phyloP scores from a whole-genome alignment of 2,113 vertebrate genomes.

The Psittacula cyanocephala region DNA sequence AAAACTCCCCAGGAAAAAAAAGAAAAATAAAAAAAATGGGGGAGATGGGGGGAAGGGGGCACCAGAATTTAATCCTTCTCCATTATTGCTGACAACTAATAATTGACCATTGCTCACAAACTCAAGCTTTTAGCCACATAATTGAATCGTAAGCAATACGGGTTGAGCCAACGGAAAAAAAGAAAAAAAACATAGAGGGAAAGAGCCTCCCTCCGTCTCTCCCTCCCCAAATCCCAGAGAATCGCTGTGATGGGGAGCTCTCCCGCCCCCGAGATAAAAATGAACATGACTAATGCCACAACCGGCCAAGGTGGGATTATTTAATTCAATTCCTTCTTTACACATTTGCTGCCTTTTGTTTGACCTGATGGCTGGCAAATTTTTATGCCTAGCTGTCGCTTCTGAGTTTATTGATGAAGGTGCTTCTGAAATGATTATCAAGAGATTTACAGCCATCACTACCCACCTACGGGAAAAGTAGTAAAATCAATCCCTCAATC shows the following conservation, averaged over 20 bases:
- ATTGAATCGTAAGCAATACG: slow-evolving; percentile 76
- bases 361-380: slow-evolving; percentile 53
- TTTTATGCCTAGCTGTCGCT: slow-evolving; percentile 59
- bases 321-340: slow-evolving; percentile 51
- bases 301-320: slow-evolving; percentile 27
- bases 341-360: slow-evolving; percentile 60
- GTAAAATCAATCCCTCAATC: slow-evolving; percentile 66
- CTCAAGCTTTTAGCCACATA: slow-evolving; percentile 76
- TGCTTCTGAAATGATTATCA: slow-evolving; percentile 67
- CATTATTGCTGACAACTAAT: slow-evolving; percentile 81
- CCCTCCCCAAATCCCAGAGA: background rate
- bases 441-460: slow-evolving; percentile 65
- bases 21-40: no score
- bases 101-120: slow-evolving; percentile 83
- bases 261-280: background rate
- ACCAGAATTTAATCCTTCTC: slow-evolving; percentile 67
- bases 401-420: slow-evolving; percentile 69
- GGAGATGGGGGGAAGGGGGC: background rate
- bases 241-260: background rate
- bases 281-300: slow-evolving; percentile 12
- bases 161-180: background rate
- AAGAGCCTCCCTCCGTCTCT: background rate
- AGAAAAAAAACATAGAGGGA: background rate
- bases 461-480: slow-evolving; percentile 59
- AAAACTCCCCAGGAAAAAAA: slow-evolving; percentile 33